Evolutionary conservation across 2,888 invertebrate species (phyloP).

Genomic region (Crepidodera aurea): DNA sequence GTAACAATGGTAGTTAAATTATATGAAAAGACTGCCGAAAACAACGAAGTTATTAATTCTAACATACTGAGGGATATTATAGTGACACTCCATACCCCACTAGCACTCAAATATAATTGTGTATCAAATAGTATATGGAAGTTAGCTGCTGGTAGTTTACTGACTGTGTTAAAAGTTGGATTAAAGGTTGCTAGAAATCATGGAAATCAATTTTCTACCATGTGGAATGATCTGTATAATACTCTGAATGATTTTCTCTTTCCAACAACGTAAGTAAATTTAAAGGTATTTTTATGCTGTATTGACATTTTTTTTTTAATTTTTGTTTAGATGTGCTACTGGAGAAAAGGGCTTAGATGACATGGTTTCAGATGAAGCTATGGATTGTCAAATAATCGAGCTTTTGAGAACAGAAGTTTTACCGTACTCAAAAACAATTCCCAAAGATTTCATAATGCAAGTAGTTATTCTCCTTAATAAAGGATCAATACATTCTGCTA

Average conservation of each 20-base stretch:
- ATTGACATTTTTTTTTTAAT: too few relatives aligned
- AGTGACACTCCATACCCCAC: conserved; percentile 74
- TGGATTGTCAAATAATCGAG: conserved; percentile 84
- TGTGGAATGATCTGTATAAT: conserved; percentile 88
- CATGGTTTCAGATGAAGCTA: conserved; percentile 75
- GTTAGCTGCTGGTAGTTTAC: conserved; percentile 77
- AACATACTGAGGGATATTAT: conserved; percentile 74
- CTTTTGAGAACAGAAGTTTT: conserved; percentile 81
- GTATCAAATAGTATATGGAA: conserved; percentile 85
- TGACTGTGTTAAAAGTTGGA: conserved; percentile 82
- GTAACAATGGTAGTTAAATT: conserved; percentile 77
- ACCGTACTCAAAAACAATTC: conserved; percentile 80
- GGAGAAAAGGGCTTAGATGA: conserved; percentile 69
- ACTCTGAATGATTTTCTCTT: conserved; percentile 93
- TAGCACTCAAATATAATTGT: conserved; percentile 83
- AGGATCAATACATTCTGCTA: conserved; percentile 84
- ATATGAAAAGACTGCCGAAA: conserved; percentile 77
- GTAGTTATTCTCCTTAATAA: conserved; percentile 85
- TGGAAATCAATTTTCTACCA: conserved; percentile 75
- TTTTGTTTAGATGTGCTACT: conserved; percentile 63
- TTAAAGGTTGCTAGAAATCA: conserved; percentile 85
- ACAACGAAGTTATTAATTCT: conserved; percentile 74
- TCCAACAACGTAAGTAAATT: conserved; percentile 71
- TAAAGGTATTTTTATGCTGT: not conserved
- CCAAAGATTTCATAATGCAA: conserved; percentile 82